Percentiles rank a stretch among this genome's conserved stretches.
These are phyloP conservation scores for Azorinus chamasolen DNA, from an alignment of 2,888 invertebrate genomes.

Conservation along the genomic window DNA sequence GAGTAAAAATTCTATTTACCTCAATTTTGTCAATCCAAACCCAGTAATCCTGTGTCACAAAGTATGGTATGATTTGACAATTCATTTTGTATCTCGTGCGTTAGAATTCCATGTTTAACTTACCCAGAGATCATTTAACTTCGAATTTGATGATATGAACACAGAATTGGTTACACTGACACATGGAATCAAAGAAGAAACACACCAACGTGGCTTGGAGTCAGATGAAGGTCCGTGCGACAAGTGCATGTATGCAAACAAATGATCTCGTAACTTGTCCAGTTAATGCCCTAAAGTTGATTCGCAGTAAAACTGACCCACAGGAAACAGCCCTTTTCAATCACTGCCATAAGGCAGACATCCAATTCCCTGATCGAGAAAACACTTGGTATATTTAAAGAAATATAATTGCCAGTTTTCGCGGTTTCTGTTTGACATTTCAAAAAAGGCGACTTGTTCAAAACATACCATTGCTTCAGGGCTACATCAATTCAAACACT, in stretches of 20 bases:
- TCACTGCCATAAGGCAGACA: constrained; percentile 8
- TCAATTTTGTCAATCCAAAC: constrained; percentile 12
- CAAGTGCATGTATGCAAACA: constrained; percentile 32
- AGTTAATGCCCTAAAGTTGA: constrained; percentile 14
- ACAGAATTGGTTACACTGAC: constrained; percentile 6
- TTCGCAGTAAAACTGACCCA: constrained; percentile 13
- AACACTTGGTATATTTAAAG: too few species aligned
- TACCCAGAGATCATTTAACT: neutral
- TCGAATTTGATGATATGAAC: constrained; percentile 1
- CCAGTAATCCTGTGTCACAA: constrained; percentile 14
- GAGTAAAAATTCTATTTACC: constrained; percentile 14
- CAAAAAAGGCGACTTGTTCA: too few species aligned
- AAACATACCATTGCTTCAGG: too few species aligned
- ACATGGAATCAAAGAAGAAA: constrained; percentile 8
- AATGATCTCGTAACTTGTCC: constrained; percentile 19
- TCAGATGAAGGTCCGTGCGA: constrained; percentile 18
- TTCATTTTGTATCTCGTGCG: constrained; percentile 26
- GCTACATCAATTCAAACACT: neutral
- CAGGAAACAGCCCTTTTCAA: constrained; percentile 7
- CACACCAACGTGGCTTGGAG: constrained; percentile 1
- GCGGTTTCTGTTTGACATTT: too few species aligned
- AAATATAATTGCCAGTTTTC: too few species aligned
- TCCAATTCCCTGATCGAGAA: neutral
- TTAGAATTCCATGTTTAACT: constrained; percentile 34
- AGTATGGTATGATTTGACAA: constrained; percentile 18